Conservation (phyloP, 2,888 invertebrate genomes). For the Luperina testacea region DNA sequence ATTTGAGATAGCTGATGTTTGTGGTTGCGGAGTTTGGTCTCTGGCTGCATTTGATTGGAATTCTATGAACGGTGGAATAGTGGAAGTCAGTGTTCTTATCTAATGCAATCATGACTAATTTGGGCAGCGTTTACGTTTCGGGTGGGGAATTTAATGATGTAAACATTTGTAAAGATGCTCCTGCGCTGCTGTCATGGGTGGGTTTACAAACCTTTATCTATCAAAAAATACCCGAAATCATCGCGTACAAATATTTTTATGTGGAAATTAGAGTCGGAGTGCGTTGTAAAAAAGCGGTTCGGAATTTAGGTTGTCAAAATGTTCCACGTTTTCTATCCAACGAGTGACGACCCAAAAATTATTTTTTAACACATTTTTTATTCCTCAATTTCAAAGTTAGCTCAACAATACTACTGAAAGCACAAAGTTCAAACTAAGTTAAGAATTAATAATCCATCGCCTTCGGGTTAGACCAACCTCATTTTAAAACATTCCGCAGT, state of each 20-base stretch:
- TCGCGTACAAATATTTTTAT: not conserved
- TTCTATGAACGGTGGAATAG: not conserved
- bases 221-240: not conserved
- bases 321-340: not conserved
- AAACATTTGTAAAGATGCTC: not conserved
- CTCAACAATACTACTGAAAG: slow-evolving; percentile 47
- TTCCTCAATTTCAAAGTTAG: slow-evolving; percentile 33
- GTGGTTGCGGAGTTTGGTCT: slow-evolving; percentile 9
- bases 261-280: not conserved
- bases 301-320: not conserved
- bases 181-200: not conserved
- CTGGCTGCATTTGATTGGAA: not conserved
- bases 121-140: not conserved
- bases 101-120: not conserved
- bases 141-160: not conserved
- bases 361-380: slow-evolving; percentile 6
- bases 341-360: not conserved
- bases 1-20: slow-evolving; percentile 36
- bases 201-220: not conserved
- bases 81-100: not conserved
- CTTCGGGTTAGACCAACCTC: slow-evolving; percentile 47
- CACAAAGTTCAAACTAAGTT: slow-evolving; percentile 50
- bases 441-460: slow-evolving; percentile 53
- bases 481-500: slow-evolving; percentile 36
- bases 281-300: not conserved